Evolutionary conservation across 2,113 vertebrate genomes (phyloP), one percentile per base, ranked within the genome.

Genomic region (Cololabis saira): DNA sequence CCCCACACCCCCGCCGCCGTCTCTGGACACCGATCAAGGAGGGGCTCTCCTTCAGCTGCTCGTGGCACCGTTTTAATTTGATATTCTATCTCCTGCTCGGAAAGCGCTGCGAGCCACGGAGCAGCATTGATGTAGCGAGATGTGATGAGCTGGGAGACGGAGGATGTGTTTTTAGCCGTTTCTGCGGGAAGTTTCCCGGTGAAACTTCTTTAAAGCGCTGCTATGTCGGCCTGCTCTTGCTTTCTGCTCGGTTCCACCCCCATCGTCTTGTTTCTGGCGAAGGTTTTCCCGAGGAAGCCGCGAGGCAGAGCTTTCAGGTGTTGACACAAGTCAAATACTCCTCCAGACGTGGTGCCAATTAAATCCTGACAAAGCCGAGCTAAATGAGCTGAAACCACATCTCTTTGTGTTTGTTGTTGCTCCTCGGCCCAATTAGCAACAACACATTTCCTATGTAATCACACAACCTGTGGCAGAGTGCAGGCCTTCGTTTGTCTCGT

Each of bases 1-100:
- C 78, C 63, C 69, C 30, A 30, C n/a, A n/a, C n/a, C n/a, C n/a
- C n/a, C n/a, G n/a, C n/a, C n/a, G n/a, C n/a, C n/a, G n/a, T 74
- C 62, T 70, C 71, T 85, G 84, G 87, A 83, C 78, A 21, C 58
- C 50, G 76, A 82, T 85, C 71, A 80, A 80, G 75, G 14, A 74
- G 44, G 61, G 72, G 61, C 61, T 77, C 57, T 75, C 42, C 33
- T 57, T 65, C 16, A 21, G 15, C 65, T 78, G 48, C 37, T 66
- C 21, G 66, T 76, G 47, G 60, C 66, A 69, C 47, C 18, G 5
- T 52, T 54, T 78, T 87, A 71, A 73, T 81, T 75, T 70, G 48
- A 74, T 77, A 59, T 37, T 16, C 47, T 24, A 24, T 68, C 56
- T 80, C 27, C 52, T 12, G 73, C n/a, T 60, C 19, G 78, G 58